Evolutionary conservation across 2,888 invertebrate genomes (phyloP), one percentile per base, ranked within the genome.

Genomic region (Cephus nigrinus): DNA sequence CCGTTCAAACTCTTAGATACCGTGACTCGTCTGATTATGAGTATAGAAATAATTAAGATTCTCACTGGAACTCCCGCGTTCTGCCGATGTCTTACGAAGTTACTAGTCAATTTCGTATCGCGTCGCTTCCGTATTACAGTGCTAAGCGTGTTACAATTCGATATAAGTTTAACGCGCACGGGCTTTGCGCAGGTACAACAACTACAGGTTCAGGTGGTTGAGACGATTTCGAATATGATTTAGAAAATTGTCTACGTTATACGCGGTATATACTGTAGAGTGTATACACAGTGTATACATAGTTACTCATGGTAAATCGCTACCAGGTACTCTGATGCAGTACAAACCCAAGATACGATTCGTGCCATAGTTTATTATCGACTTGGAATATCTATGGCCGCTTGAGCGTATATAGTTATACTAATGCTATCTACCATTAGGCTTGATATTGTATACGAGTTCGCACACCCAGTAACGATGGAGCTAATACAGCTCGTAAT

Each of bases 331-430:
- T 75, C 75, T 31, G 36, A 36, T 15, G n/a, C 75, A 30, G 31
- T 73, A 69, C 75, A 55, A 55, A 78, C 72, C 72, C 72, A 75
- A 72, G 72, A 78, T 78, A 75, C 75, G 71, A 76, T 81, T 80
- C 81, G 75, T 80, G 81, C 78, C 78, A 68, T 77, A 71, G 76
- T 81, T 76, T 80, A 77, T 79, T 79, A 80, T 81, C 80, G 76
- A 75, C 73, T 55, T 35, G 76, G 76, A 78, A 81, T 80, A 81
- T 81, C 80, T 78, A 80, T 77, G 69, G 74, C 33, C 69, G 75
- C 33, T 33, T 23, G 23, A 23, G 55, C 55, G 55, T 55, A 55
- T 55, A 55, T 55, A 55, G 55, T 23, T 23, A 55, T 55, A 55
- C 55, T 55, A 55, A 55, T 55, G 55, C 55, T 55, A 55, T 55